Evolutionary conservation across 2,797 vertebrate genomes (phyloP), one percentile per base, ranked within the genome.

Genomic region (Pseudochaenichthys georgianus): DNA sequence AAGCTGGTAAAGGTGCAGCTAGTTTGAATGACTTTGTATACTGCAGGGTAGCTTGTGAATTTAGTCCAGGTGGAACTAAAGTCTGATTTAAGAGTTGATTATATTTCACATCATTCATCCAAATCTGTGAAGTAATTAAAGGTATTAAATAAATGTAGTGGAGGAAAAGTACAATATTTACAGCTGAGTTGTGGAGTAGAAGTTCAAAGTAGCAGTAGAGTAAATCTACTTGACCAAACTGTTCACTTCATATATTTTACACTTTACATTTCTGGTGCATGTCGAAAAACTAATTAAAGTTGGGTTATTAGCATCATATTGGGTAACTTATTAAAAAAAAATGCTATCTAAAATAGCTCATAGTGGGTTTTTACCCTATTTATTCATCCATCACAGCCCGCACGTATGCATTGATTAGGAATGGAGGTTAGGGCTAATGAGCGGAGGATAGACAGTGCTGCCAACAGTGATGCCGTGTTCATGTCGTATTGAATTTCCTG

Each of bases 401-500:
- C 73, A 28, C 60, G 38, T 65, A 45, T 60, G 68, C 48, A 80
- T 59, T 76, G 74, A 88, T 83, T 78, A 77, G 70, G 34, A 58
- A 65, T 59, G 45, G 62, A 75, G 61, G 69, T 50, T 71, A 64
- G 47, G 61, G 59, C 47, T 73, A 77, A 78, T 84, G 66, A 82
- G 65, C 68, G 53, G 61, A 13, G 23, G 69, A 65, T 60, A 60
- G 79, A 72, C 79, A 50, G 47, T 64, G 79, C 63, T 82, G 77
- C 76, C 75, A 65, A 73, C 70, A 85, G 69, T 72, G 63, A 74
- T 67, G 61, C 13, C 57, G 47, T 55, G 72, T 75, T 88, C 78
- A 80, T 10, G 60, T 87, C 72, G 31, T 63, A 82, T 86, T 63
- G 47, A 71, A 85, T 86, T 85, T 75, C 70, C 80, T 63, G 77